Evolutionary conservation across 2,888 invertebrate genomes (phyloP).

Genomic region (Amiota communis): DNA sequence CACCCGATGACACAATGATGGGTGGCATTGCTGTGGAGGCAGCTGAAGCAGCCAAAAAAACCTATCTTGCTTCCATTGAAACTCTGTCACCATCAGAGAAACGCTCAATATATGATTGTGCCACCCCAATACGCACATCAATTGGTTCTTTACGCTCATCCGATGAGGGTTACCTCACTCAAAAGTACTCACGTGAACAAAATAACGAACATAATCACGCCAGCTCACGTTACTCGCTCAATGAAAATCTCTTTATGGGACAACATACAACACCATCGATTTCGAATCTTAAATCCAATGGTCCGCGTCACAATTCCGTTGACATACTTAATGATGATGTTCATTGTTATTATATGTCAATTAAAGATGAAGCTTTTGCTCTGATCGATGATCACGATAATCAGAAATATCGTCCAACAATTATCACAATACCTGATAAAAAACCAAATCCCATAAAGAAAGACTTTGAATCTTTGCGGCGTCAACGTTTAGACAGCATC

Average conservation of each 20-base stretch:
- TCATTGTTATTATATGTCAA: slow-evolving; percentile 56
- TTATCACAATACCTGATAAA: slow-evolving; percentile 67
- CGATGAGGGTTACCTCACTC: slow-evolving; percentile 62
- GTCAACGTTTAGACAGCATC: slow-evolving; percentile 61
- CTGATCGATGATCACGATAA: slow-evolving; percentile 60
- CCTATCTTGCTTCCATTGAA: slow-evolving; percentile 70
- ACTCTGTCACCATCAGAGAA: slow-evolving; percentile 72
- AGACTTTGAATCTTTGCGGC: slow-evolving; percentile 38
- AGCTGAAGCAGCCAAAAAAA: slow-evolving; percentile 54
- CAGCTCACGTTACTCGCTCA: slow-evolving; percentile 70
- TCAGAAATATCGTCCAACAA: slow-evolving; percentile 52
- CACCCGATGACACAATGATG: slow-evolving; percentile 65
- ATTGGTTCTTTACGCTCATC: slow-evolving; percentile 58
- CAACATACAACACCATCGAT: slow-evolving; percentile 58
- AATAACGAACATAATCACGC: slow-evolving; percentile 54
- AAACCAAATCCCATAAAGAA: slow-evolving; percentile 29
- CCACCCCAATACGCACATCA: slow-evolving; percentile 48
- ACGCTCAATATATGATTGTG: slow-evolving; percentile 51
- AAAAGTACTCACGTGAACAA: slow-evolving; percentile 55
- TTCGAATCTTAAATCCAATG: slow-evolving; percentile 57
- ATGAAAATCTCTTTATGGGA: slow-evolving; percentile 68
- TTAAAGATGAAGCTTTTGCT: slow-evolving; percentile 60
- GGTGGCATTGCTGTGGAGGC: slow-evolving; percentile 56
- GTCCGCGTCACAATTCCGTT: slow-evolving; percentile 69
- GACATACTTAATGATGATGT: slow-evolving; percentile 67